Conservation (phyloP, 2,797 vertebrate species). For the Hyperoplus immaculatus region DNA sequence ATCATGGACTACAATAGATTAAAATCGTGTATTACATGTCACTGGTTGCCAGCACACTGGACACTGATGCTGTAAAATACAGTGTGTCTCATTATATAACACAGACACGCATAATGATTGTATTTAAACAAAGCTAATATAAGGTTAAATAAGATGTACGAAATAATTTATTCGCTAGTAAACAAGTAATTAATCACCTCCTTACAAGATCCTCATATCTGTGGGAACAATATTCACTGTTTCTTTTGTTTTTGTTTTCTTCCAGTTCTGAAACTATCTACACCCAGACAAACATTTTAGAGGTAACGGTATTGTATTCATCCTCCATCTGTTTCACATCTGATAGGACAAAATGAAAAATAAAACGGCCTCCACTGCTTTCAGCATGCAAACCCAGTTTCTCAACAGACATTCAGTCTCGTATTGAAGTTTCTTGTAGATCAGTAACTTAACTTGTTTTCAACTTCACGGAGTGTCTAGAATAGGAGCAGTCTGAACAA, state of each 20-base stretch:
- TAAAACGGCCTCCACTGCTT: neutral
- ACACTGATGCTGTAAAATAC: slow-evolving; percentile 1
- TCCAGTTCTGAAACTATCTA: slow-evolving; percentile 23
- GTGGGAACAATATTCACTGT: slow-evolving; percentile 10
- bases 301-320: slow-evolving; percentile 6
- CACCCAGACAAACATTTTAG: neutral
- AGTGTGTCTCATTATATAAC: neutral
- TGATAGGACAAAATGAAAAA: slow-evolving; percentile 6
- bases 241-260: slow-evolving; percentile 33
- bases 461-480: slow-evolving; percentile 23
- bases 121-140: slow-evolving; percentile 38
- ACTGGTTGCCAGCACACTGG: neutral
- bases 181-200: slow-evolving; percentile 73
- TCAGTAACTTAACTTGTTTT: slow-evolving; percentile 42
- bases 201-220: slow-evolving; percentile 37
- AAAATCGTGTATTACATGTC: neutral
- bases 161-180: slow-evolving; percentile 63
- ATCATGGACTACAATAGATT: neutral
- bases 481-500: slow-evolving; percentile 27
- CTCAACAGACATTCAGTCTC: slow-evolving; percentile 18
- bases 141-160: slow-evolving; percentile 66
- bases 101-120: slow-evolving; percentile 26
- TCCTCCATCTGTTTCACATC: slow-evolving; percentile 15
- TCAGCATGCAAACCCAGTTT: slow-evolving; percentile 16
- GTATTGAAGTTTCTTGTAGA: slow-evolving; percentile 14